phyloP scores from a whole-genome alignment of 2,888 invertebrate genomes.

The Thysanoteuthis rhombus region DNA sequence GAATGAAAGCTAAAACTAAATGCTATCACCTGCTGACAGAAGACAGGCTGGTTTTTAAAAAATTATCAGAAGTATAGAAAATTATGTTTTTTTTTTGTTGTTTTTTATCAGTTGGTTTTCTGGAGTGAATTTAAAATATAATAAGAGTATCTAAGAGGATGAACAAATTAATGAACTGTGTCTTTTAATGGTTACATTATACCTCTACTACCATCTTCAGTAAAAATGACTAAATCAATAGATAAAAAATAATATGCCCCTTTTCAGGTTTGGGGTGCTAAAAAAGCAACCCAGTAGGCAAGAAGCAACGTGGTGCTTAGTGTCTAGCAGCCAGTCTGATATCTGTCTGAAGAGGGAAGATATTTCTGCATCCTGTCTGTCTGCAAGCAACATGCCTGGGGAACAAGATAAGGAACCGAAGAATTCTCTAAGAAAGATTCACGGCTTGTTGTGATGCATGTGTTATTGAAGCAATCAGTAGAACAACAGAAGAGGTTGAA shows the following conservation, averaged over 20 bases:
- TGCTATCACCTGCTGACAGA: too few relatives aligned
- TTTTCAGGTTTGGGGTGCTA: neutral
- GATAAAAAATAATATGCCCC: neutral
- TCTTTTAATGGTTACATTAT: neutral
- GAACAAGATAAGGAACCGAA: neutral
- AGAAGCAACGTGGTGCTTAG: neutral
- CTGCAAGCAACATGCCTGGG: slow-evolving; percentile 12
- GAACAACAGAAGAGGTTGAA: neutral
- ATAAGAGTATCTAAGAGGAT: too few relatives aligned
- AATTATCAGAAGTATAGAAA: too few relatives aligned
- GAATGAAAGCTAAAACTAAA: too few relatives aligned
- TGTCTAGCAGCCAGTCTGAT: neutral
- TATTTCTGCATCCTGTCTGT: neutral
- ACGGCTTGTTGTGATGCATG: neutral
- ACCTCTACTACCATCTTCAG: neutral
- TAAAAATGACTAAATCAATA: neutral
- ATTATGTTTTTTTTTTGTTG: too few relatives aligned
- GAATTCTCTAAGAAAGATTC: neutral
- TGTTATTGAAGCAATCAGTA: neutral
- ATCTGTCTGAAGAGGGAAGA: neutral
- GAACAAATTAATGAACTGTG: too few relatives aligned
- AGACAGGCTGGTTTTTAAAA: too few relatives aligned
- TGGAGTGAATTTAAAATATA: too few relatives aligned
- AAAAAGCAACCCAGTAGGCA: neutral
- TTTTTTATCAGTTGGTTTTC: too few relatives aligned